Evolutionary conservation across 2,888 invertebrate genomes (phyloP).

Genomic region (Oligia fasciuncula): DNA sequence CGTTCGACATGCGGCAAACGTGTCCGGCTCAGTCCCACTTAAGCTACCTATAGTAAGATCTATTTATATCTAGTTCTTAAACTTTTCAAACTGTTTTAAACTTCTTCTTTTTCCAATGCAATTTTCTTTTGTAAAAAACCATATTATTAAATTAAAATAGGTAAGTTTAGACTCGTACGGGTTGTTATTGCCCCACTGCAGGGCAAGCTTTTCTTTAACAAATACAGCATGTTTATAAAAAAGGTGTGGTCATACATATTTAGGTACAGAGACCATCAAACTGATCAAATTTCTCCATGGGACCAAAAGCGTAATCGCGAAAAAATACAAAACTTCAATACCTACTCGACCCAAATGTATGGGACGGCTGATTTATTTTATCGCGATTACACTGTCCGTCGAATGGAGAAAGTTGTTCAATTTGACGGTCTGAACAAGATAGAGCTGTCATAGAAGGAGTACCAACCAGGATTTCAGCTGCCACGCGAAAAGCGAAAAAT

Average conservation of each 20-base stretch:
- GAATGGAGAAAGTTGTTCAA: neutral
- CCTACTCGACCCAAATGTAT: neutral
- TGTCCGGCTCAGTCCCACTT: too few species aligned
- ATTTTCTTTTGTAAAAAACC: neutral
- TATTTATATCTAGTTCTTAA: neutral
- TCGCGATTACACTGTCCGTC: too few species aligned
- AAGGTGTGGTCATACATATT: neutral
- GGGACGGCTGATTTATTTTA: too few species aligned
- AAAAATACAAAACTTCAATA: neutral
- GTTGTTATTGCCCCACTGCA: neutral
- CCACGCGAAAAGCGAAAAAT: neutral
- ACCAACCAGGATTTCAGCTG: neutral
- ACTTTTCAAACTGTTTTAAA: too few species aligned
- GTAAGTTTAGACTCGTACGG: too few species aligned
- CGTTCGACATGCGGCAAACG: too few species aligned
- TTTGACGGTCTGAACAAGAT: neutral
- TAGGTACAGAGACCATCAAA: neutral
- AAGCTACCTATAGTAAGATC: too few species aligned
- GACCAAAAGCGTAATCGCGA: neutral
- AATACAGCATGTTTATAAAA: neutral
- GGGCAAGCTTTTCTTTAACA: neutral
- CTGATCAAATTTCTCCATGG: neutral
- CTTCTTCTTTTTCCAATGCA: neutral
- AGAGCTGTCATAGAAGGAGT: neutral
- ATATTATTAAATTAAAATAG: neutral